Evolutionary conservation across 2,113 vertebrate species (phyloP).

Genomic region (Oryzias woworae): DNA sequence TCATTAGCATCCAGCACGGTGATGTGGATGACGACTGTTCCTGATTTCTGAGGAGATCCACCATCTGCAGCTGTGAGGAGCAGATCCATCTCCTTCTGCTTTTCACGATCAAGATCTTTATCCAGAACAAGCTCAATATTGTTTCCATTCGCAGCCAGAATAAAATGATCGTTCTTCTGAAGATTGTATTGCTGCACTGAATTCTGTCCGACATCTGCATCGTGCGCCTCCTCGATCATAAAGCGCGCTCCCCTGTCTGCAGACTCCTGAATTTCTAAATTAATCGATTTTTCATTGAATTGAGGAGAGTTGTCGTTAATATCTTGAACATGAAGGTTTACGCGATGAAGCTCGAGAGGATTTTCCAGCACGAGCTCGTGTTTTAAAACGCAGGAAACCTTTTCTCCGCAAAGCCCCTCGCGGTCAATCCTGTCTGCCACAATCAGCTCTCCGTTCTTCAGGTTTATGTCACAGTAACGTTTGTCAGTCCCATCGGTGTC

Average conservation of each 20-base stretch:
- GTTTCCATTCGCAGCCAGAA: constrained; percentile 25
- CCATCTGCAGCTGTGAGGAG: no score
- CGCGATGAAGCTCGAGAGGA: constrained; percentile 63
- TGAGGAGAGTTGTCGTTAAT: constrained; percentile 73
- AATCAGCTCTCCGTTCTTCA: no score
- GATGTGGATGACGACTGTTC: no score
- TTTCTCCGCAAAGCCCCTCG: constrained; percentile 37
- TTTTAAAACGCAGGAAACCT: constrained; percentile 60
- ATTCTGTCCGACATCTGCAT: constrained; percentile 72
- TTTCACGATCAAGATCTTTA: no score
- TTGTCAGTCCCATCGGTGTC: no score
- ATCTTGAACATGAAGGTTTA: background rate
- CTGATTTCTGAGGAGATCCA: no score
- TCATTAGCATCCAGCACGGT: no score
- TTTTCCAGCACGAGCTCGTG: constrained; percentile 73
- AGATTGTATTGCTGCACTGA: constrained; percentile 67
- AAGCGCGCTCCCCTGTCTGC: constrained; percentile 62
- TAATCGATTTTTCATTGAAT: background rate
- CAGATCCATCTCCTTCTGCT: no score
- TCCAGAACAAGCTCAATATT: no score
- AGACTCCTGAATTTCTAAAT: background rate
- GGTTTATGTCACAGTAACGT: no score
- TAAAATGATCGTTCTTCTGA: constrained; percentile 62
- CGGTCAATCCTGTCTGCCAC: constrained; percentile 63
- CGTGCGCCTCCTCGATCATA: constrained; percentile 68